Conservation (phyloP, 2,113 vertebrate genomes). For the Epinephelus lanceolatus region DNA sequence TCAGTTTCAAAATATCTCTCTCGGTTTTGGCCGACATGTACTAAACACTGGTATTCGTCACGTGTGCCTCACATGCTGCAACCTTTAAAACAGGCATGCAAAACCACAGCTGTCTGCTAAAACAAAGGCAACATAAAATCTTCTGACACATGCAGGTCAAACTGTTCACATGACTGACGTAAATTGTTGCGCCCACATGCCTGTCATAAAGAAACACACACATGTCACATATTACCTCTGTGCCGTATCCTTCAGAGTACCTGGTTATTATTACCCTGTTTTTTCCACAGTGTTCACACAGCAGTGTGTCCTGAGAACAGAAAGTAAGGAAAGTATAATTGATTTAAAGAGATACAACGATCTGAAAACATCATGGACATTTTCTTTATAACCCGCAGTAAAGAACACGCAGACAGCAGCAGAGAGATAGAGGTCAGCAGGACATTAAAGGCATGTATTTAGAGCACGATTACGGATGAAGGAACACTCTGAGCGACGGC, state of each 20-base stretch:
- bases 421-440: conserved; percentile 16
- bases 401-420: background rate
- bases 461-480: conserved; percentile 46
- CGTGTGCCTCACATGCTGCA: too few species aligned
- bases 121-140: background rate
- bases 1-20: background rate
- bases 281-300: conserved; percentile 80
- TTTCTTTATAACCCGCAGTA: background rate
- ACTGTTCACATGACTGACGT: background rate
- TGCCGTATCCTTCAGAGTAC: conserved; percentile 86
- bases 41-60: background rate
- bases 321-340: conserved; percentile 4
- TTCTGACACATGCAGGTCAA: background rate
- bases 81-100: background rate
- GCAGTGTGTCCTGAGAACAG: conserved; percentile 62
- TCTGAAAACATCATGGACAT: background rate
- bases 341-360: background rate
- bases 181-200: background rate
- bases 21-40: background rate
- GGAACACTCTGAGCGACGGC: conserved; percentile 27
- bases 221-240: conserved; percentile 78
- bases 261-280: conserved; percentile 74
- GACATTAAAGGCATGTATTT: conserved; percentile 22
- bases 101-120: background rate
- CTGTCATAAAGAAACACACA: background rate